Conservation (phyloP, 2,797 vertebrate species). For the Nothura maculosa region DNA sequence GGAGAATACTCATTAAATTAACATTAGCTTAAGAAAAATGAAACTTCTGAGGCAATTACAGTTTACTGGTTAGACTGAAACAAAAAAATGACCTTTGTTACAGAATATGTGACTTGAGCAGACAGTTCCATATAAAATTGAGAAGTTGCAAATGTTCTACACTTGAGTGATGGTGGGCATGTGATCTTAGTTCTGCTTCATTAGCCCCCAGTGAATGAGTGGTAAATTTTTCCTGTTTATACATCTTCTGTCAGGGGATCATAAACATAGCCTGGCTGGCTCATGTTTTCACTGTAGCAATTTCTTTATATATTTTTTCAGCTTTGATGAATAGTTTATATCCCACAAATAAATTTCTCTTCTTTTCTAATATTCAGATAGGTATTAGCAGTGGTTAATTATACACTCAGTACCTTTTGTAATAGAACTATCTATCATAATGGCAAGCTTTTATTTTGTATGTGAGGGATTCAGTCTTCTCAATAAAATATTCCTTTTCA, state of each 20-base stretch:
- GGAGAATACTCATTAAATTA: constrained; percentile 86
- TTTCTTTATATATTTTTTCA: constrained; percentile 66
- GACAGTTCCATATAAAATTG: constrained; percentile 70
- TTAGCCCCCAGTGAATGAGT: constrained; percentile 79
- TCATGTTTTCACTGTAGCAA: constrained; percentile 69
- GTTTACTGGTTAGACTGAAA: constrained; percentile 70
- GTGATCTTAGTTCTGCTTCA: constrained; percentile 83
- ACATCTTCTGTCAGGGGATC: constrained; percentile 75
- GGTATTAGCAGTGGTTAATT: constrained; percentile 77
- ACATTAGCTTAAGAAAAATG: constrained; percentile 82
- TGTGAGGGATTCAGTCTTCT: constrained; percentile 61
- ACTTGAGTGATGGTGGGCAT: constrained; percentile 66
- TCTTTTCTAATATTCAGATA: constrained; percentile 73
- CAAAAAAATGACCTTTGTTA: constrained; percentile 69
- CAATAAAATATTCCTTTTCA: constrained; percentile 67
- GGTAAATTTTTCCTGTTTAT: constrained; percentile 81
- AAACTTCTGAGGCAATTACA: constrained; percentile 84
- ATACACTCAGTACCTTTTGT: constrained; percentile 73
- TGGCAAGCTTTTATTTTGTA: constrained; percentile 70
- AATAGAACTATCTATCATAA: constrained; percentile 74
- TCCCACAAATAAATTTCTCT: constrained; percentile 71
- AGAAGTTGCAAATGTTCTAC: constrained; percentile 67
- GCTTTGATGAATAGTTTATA: constrained; percentile 79
- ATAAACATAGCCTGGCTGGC: constrained; percentile 73
- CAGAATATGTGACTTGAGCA: constrained; percentile 57